phyloP scores from a whole-genome alignment of 1,140 invertebrate species.

The Trachymyrmex cornetzi region DNA sequence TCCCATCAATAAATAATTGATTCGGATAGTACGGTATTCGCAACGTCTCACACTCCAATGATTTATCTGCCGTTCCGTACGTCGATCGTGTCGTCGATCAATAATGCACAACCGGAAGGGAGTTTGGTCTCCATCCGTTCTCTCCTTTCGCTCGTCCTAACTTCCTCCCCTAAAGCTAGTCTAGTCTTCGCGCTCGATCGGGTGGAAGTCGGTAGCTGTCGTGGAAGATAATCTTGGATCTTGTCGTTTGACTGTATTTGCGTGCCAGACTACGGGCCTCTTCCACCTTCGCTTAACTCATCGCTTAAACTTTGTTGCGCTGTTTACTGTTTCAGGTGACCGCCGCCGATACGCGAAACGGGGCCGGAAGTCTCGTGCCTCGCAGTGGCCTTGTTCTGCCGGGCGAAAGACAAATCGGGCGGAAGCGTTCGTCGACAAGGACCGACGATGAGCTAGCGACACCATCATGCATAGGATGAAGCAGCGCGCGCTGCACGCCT shows the following conservation, averaged over 20 bases:
- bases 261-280: slow-evolving; percentile 15
- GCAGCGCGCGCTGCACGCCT: slow-evolving; percentile 82
- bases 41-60: slow-evolving; percentile 20
- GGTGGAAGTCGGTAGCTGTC: slow-evolving; percentile 71
- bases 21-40: not conserved
- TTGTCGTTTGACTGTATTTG: slow-evolving; percentile 10
- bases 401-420: slow-evolving; percentile 37
- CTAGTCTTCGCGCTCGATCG: slow-evolving; percentile 68
- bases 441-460: slow-evolving; percentile 85
- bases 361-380: not conserved
- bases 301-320: slow-evolving; percentile 9
- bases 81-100: slow-evolving; percentile 33
- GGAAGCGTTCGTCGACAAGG: slow-evolving; percentile 41
- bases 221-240: slow-evolving; percentile 64
- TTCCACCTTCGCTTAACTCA: slow-evolving; percentile 19
- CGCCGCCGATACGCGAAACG: slow-evolving; percentile 7
- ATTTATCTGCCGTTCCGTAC: slow-evolving; percentile 14
- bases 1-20: slow-evolving; percentile 53
- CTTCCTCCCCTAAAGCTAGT: slow-evolving; percentile 57
- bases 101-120: not conserved
- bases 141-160: slow-evolving; percentile 37
- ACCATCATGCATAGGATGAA: slow-evolving; percentile 82
- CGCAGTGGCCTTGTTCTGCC: slow-evolving; percentile 33
- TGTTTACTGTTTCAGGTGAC: slow-evolving; percentile 70
- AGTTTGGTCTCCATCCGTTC: slow-evolving; percentile 5